Evolutionary conservation across 1,140 invertebrate genomes (phyloP), one percentile per base, ranked within the genome.

Genomic region (Thaumatotibia leucotreta): DNA sequence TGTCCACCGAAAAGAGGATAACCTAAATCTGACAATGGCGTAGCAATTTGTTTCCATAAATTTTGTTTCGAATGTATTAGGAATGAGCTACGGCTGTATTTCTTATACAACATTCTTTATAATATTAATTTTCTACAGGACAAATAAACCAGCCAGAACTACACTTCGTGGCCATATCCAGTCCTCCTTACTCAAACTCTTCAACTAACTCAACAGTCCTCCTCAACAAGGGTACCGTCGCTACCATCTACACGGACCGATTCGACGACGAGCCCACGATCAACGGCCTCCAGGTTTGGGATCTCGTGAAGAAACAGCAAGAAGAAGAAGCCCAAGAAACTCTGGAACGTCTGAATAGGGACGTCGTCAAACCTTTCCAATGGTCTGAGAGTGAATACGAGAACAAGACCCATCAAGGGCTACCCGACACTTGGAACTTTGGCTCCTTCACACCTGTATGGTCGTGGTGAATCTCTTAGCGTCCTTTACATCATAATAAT

Each of bases 401-500:
- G 6, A 77, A 84, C 17, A 68, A 70, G 23, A 63, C 83, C 8
- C 91, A 90, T 35, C 72, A 72, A 63, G 83, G 83, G 5, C 75
- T 91, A 4, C 89, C 91, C 0, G 89, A 92, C 63, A 67, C 77
- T 54, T 92, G 91, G 91, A 81, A 78, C 23, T 92, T 92, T 70
- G 77, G 77, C 35, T 77, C 77, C 0, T 87, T 88, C 52, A 71
- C 71, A 62, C 89, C 87, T 8, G 75, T 78, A 63, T 92, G 89
- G 88, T 86, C 88, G 31, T 92, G 89, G 91, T 92, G 80, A 89
- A 83, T 80, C 75, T 84, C 73, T 24, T 33, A 65, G 11, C 3
- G 23, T 22, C 61, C 29, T 29, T 14, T 58, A 39, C 17, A 72
- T 69, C 64, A 69, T 72, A 72, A 64, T 72, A 63, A 33, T 22